phyloP scores from a whole-genome alignment of 2,113 vertebrate species.

The Cyphomyrus plagiostoma region DNA sequence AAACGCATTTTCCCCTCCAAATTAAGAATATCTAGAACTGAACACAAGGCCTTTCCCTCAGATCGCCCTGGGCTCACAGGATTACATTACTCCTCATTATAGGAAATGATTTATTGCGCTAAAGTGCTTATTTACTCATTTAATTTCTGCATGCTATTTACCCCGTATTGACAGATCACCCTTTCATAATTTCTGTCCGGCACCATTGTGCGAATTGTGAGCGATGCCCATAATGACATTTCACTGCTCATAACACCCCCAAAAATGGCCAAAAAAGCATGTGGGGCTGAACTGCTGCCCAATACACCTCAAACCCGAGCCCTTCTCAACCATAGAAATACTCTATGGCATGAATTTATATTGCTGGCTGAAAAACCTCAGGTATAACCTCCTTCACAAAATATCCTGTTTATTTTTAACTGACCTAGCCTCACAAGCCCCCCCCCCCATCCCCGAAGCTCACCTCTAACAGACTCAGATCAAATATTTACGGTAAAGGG shows the following conservation, averaged over 20 bases:
- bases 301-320: neutral
- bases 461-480: neutral
- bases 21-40: constrained; percentile 27
- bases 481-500: neutral
- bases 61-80: constrained; percentile 7
- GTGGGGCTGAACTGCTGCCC: neutral
- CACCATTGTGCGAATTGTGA: neutral
- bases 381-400: neutral
- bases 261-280: neutral
- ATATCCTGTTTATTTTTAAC: neutral
- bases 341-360: neutral
- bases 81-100: constrained; percentile 1
- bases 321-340: neutral
- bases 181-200: neutral
- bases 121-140: constrained; percentile 17
- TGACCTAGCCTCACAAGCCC: neutral
- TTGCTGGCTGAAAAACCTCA: neutral
- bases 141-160: constrained; percentile 10
- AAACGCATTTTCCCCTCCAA: constrained; percentile 29
- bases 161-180: neutral
- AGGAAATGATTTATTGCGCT: constrained; percentile 22
- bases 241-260: neutral
- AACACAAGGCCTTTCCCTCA: constrained; percentile 28
- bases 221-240: neutral
- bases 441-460: neutral